Evolutionary conservation across 2,113 vertebrate species (phyloP).

Genomic region (Polyodon spathula): DNA sequence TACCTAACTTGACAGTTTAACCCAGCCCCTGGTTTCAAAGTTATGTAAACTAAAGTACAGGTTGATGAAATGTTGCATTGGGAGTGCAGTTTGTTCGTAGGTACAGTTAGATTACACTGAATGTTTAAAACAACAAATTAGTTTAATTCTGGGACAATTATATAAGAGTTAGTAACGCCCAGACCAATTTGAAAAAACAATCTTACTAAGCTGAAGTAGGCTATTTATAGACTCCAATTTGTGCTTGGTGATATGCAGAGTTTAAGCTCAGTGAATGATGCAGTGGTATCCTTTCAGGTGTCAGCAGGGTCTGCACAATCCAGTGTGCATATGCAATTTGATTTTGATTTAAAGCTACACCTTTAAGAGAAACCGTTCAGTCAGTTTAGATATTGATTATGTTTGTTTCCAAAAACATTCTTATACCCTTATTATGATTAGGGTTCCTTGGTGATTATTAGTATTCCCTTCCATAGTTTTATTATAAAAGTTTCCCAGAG

Average conservation of each 20-base stretch:
- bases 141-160: background rate
- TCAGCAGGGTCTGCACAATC: background rate
- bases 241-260: background rate
- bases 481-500: too few species aligned
- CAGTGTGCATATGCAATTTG: background rate
- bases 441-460: too few species aligned
- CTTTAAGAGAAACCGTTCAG: too few species aligned
- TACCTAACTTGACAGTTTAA: too few species aligned
- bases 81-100: too few species aligned
- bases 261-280: conserved; percentile 6
- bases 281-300: conserved; percentile 5
- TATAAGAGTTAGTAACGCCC: background rate
- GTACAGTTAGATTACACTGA: background rate
- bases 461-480: too few species aligned
- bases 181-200: background rate
- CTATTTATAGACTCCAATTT: background rate
- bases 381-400: too few species aligned
- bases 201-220: background rate
- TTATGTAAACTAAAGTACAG: background rate
- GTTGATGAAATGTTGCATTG: too few species aligned
- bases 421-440: too few species aligned
- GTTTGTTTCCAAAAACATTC: too few species aligned
- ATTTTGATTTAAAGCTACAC: background rate
- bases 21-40: background rate
- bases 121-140: background rate